These are phyloP conservation scores for Brachionus asplanchnoidis DNA, from an alignment of 1,140 invertebrate species.

Conservation along the genomic window DNA sequence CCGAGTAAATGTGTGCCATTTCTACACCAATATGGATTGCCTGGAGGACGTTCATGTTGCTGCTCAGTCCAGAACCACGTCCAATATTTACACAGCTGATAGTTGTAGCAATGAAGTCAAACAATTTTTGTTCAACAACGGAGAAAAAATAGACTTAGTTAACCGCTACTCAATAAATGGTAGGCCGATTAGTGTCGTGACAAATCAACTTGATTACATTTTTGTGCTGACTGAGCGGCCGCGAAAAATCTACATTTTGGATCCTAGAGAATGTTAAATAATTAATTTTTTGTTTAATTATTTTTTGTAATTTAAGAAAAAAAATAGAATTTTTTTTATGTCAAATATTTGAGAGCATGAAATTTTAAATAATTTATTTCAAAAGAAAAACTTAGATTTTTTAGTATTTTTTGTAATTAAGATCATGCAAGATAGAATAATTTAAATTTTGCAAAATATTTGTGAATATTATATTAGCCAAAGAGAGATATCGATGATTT, in stretches of 20 bases:
- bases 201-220: slow-evolving; percentile 17
- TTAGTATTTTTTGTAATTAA: slow-evolving; percentile 9
- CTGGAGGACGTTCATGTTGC: slow-evolving; percentile 18
- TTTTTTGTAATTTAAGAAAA: neutral
- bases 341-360: slow-evolving; percentile 30
- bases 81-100: neutral
- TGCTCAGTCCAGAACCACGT: neutral
- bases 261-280: slow-evolving; percentile 23
- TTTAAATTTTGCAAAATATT: neutral
- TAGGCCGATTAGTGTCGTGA: slow-evolving; percentile 9
- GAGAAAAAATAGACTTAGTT: neutral
- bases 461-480: neutral
- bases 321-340: slow-evolving; percentile 6
- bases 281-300: neutral
- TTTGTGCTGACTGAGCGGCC: slow-evolving; percentile 35
- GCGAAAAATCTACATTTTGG: slow-evolving; percentile 11
- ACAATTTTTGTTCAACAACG: slow-evolving; percentile 6
- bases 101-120: slow-evolving; percentile 27
- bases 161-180: neutral
- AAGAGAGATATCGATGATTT: neutral
- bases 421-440: neutral
- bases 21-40: slow-evolving; percentile 20
- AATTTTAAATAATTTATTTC: neutral
- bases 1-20: slow-evolving; percentile 21
- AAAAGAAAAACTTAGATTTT: neutral